Conservation (phyloP, 1,140 invertebrate genomes). For the Heliconius hewitsoni region DNA sequence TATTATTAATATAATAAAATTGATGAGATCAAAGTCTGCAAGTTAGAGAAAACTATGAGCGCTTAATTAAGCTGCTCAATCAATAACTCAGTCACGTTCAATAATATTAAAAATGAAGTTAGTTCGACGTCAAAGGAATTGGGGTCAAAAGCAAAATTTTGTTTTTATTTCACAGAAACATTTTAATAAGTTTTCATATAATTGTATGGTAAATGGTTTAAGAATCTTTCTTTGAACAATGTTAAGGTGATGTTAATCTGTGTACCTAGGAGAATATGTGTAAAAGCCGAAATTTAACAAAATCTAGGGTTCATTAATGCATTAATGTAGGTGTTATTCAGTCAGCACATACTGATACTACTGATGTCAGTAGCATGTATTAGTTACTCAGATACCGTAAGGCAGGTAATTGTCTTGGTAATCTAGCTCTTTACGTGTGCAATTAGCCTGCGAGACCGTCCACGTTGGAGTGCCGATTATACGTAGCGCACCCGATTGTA, state of each 20-base stretch:
- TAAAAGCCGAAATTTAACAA: neutral
- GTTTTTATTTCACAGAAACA: neutral
- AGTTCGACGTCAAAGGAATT: constrained; percentile 7
- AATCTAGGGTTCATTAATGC: neutral
- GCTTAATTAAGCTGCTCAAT: constrained; percentile 6
- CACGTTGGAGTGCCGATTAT: constrained; percentile 6
- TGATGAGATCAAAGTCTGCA: neutral
- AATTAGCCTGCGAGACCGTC: constrained; percentile 25
- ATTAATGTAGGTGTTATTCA: neutral
- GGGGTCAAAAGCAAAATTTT: constrained; percentile 3
- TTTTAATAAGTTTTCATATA: neutral
- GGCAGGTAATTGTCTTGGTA: constrained; percentile 34
- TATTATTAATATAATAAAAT: neutral
- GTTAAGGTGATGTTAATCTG: too few species aligned
- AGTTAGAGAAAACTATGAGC: neutral
- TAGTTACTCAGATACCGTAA: constrained; percentile 29
- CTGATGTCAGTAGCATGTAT: neutral
- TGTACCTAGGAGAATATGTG: too few species aligned
- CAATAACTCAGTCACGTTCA: constrained; percentile 2
- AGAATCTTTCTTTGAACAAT: too few species aligned
- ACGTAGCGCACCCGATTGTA: neutral
- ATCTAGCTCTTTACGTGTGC: constrained; percentile 29
- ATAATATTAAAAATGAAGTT: constrained; percentile 12
- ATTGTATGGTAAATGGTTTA: neutral
- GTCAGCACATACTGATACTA: constrained; percentile 9